Conservation (phyloP, 2,888 invertebrate genomes). For the Lasioglossum marginatum region DNA sequence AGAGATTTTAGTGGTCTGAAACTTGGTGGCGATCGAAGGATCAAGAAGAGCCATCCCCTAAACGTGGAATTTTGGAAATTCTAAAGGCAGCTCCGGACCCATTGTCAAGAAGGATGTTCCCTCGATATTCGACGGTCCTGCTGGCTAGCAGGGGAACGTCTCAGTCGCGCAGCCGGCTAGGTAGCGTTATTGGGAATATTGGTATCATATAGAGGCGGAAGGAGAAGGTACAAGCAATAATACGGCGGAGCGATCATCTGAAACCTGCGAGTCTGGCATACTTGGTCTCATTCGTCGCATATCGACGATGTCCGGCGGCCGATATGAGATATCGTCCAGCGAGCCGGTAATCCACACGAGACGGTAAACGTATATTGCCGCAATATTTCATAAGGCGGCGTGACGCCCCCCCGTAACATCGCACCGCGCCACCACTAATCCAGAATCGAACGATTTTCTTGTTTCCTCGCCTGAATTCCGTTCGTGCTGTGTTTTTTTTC, state of each 20-base stretch:
- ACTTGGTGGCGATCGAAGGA: background rate
- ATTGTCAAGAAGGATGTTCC: conserved; percentile 29
- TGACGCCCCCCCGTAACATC: conserved; percentile 79
- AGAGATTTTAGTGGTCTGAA: background rate
- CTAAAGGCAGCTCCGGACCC: background rate
- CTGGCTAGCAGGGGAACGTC: conserved; percentile 22
- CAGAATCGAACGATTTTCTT: conserved; percentile 51
- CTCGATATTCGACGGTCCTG: conserved; percentile 42
- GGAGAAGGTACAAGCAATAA: conserved; percentile 76
- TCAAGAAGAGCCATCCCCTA: background rate
- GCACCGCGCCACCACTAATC: conserved; percentile 51
- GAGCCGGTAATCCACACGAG: conserved; percentile 81
- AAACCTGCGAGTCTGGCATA: conserved; percentile 79
- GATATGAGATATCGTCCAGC: conserved; percentile 83
- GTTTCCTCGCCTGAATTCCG: conserved; percentile 65
- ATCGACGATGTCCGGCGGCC: conserved; percentile 81
- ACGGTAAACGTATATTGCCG: conserved; percentile 80
- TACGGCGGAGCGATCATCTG: conserved; percentile 76
- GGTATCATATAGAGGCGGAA: conserved; percentile 71
- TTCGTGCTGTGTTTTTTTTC: conserved; percentile 59
- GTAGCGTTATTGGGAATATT: conserved; percentile 75
- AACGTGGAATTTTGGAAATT: conserved; percentile 47
- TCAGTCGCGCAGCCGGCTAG: conserved; percentile 36
- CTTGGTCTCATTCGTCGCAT: conserved; percentile 83
- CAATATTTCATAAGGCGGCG: conserved; percentile 78